Evolutionary conservation across 2,888 invertebrate species (phyloP).

Genomic region (Athrips mouffetella): DNA sequence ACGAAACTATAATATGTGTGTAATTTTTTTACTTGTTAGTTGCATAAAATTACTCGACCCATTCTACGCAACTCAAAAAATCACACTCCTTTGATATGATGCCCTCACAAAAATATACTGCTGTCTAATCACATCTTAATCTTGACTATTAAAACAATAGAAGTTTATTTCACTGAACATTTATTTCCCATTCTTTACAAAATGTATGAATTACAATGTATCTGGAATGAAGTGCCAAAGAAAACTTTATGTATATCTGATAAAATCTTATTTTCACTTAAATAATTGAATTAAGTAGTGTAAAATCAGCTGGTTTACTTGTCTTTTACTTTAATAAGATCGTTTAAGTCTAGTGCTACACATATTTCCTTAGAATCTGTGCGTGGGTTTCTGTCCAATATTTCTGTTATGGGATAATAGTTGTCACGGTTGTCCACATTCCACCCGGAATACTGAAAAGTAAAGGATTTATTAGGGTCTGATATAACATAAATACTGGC

Average conservation of each 20-base stretch:
- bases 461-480: too few relatives aligned
- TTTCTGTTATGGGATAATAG: slow-evolving; percentile 79
- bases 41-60: too few relatives aligned
- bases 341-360: slow-evolving; percentile 75
- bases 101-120: too few relatives aligned
- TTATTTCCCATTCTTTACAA: slow-evolving; percentile 69
- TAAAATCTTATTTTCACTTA: slow-evolving; percentile 67
- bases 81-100: too few relatives aligned
- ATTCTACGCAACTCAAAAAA: too few relatives aligned
- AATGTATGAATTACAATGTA: slow-evolving; percentile 65
- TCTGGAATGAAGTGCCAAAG: slow-evolving; percentile 74
- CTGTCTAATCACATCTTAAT: too few relatives aligned
- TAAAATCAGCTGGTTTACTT: slow-evolving; percentile 61
- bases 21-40: too few relatives aligned
- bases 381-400: slow-evolving; percentile 71
- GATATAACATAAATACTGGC: too few relatives aligned
- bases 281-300: slow-evolving; percentile 60
- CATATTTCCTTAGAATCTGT: slow-evolving; percentile 76
- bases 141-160: slow-evolving; percentile 31
- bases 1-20: too few relatives aligned
- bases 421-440: slow-evolving; percentile 78
- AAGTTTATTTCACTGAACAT: slow-evolving; percentile 59
- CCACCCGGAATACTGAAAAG: slow-evolving; percentile 80
- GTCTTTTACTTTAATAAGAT: slow-evolving; percentile 76
- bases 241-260: slow-evolving; percentile 41